A percentile compares a stretch with the other conserved stretches of the same genome.
These are phyloP conservation scores for Scomber scombrus DNA, from an alignment of 2,113 vertebrate species.

Conservation along the genomic window DNA sequence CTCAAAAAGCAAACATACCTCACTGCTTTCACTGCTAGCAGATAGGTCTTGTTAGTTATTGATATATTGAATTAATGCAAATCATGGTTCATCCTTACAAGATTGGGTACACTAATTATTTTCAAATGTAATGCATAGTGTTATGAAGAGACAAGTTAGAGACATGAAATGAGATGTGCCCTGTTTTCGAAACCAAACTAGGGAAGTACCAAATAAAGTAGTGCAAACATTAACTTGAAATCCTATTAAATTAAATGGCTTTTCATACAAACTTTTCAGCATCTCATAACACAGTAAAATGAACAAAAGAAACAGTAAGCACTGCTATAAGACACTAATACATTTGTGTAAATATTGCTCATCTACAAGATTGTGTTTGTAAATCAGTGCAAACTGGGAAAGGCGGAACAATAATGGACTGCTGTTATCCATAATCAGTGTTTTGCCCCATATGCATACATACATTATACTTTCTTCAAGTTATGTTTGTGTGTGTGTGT, in stretches of 20 bases:
- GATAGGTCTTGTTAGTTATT: background rate
- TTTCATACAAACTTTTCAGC: background rate
- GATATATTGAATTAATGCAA: background rate
- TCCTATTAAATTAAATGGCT: background rate
- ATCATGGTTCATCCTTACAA: too few relatives aligned
- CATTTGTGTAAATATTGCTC: constrained; percentile 6
- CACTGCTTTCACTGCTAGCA: background rate
- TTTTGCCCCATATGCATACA: constrained; percentile 31
- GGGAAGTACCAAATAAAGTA: background rate
- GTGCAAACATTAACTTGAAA: too few relatives aligned
- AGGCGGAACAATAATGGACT: constrained; percentile 43
- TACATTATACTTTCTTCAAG: constrained; percentile 21
- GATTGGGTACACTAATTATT: too few relatives aligned
- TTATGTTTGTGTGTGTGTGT: constrained; percentile 28
- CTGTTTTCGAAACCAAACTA: background rate
- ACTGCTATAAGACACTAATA: background rate
- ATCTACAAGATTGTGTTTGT: constrained; percentile 23
- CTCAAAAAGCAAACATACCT: background rate
- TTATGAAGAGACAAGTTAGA: background rate
- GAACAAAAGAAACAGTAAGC: background rate
- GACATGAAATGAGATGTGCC: too few relatives aligned
- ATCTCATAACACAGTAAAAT: constrained; percentile 3
- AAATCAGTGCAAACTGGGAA: constrained; percentile 34
- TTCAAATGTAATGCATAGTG: background rate
- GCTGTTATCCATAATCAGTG: constrained; percentile 32